phyloP scores from a whole-genome alignment of 2,888 invertebrate species.

The Trimorus sp. region DNA sequence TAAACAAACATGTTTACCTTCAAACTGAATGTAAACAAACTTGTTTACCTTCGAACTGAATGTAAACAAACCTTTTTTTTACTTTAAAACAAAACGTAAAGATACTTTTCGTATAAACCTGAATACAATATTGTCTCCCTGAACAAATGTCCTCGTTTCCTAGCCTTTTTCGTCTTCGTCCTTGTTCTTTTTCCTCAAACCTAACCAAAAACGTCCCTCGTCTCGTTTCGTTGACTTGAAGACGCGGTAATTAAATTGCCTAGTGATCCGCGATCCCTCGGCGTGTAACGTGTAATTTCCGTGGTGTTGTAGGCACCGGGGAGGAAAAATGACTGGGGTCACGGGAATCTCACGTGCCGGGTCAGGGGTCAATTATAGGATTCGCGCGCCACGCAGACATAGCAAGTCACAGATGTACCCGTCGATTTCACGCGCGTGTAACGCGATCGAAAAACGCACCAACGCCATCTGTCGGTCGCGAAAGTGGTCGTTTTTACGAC shows the following conservation, averaged over 20 bases:
- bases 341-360: constrained; percentile 38
- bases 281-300: constrained; percentile 39
- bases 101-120: too few relatives aligned
- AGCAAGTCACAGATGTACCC: constrained; percentile 6
- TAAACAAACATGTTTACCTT: too few relatives aligned
- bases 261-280: constrained; percentile 26
- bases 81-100: too few relatives aligned
- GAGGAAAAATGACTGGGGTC: constrained; percentile 28
- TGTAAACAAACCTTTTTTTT: too few relatives aligned
- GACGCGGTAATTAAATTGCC: constrained; percentile 32
- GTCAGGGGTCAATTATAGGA: constrained; percentile 40
- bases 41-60: too few relatives aligned
- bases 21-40: too few relatives aligned
- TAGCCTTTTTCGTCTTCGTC: too few relatives aligned
- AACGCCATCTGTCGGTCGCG: constrained; percentile 10
- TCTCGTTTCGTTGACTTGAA: not conserved
- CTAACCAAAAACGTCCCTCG: not conserved
- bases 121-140: too few relatives aligned
- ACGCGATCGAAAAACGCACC: constrained; percentile 2
- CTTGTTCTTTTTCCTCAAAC: too few relatives aligned
- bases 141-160: too few relatives aligned
- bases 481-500: constrained; percentile 19
- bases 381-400: constrained; percentile 14
- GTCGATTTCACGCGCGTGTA: not conserved
- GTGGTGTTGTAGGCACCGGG: constrained; percentile 27